Conservation (phyloP, 2,888 invertebrate species). For the Drosophila prolongata region DNA sequence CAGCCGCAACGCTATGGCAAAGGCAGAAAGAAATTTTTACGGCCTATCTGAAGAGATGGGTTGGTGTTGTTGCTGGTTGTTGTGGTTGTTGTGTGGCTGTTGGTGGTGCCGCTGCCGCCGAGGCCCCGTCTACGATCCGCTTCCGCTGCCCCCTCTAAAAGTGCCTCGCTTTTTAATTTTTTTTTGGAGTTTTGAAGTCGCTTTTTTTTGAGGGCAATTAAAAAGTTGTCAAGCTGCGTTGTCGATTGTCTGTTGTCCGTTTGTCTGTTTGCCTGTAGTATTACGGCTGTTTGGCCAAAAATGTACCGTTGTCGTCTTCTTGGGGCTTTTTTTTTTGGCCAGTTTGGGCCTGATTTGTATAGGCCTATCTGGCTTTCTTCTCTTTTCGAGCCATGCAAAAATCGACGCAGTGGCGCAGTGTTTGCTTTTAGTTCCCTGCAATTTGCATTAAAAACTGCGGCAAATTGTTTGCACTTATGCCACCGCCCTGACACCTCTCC, state of each 20-base stretch:
- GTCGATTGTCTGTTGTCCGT: conserved; percentile 42
- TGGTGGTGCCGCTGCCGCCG: conserved; percentile 31
- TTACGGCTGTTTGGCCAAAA: conserved; percentile 61
- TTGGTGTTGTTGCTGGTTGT: not conserved
- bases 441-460: conserved; percentile 34
- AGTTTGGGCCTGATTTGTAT: conserved; percentile 16
- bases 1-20: conserved; percentile 41
- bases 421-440: conserved; percentile 18
- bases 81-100: conserved; percentile 3
- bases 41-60: conserved; percentile 56
- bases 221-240: conserved; percentile 65
- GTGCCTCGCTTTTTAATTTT: conserved; percentile 8
- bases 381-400: conserved; percentile 5
- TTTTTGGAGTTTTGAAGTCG: conserved; percentile 45
- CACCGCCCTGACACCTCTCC: too few relatives aligned
- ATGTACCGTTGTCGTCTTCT: conserved; percentile 59
- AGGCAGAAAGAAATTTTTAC: conserved; percentile 61
- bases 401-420: not conserved
- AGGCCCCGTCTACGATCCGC: conserved; percentile 52
- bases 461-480: conserved; percentile 7
- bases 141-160: conserved; percentile 11
- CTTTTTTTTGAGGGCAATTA: conserved; percentile 66
- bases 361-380: conserved; percentile 38
- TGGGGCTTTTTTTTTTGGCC: conserved; percentile 1
- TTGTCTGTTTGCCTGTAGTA: conserved; percentile 50